A percentile compares a stretch with the other conserved stretches of the same genome.
Evolutionary conservation across 2,888 invertebrate species (phyloP).

Genomic region (Polietes domitor): DNA sequence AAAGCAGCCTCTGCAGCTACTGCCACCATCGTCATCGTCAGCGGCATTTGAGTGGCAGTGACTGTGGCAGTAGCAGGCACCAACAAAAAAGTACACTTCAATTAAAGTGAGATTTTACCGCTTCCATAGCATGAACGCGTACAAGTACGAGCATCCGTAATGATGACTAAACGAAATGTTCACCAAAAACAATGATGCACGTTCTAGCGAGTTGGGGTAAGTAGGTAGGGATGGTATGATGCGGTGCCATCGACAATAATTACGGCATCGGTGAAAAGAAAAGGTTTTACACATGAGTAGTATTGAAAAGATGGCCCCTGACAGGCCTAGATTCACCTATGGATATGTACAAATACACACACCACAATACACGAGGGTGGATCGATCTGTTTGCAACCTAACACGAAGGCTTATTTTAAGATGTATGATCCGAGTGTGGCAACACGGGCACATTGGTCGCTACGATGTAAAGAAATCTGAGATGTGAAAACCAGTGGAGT

Average conservation of each 20-base stretch:
- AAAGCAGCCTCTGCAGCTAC: neutral
- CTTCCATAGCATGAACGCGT: constrained; percentile 31
- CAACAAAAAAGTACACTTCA: constrained; percentile 49
- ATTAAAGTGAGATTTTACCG: constrained; percentile 58
- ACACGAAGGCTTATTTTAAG: too few species aligned
- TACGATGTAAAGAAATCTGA: too few species aligned
- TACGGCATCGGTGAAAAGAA: constrained; percentile 28
- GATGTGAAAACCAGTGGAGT: too few species aligned
- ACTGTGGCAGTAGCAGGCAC: neutral
- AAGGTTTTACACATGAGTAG: constrained; percentile 57
- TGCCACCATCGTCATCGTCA: neutral
- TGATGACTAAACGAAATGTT: constrained; percentile 51
- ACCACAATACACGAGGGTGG: neutral
- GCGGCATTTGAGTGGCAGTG: constrained; percentile 38
- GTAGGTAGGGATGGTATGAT: neutral
- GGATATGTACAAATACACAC: neutral
- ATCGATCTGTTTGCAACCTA: neutral
- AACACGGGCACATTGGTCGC: too few species aligned
- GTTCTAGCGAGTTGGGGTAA: constrained; percentile 21
- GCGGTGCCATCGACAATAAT: constrained; percentile 9
- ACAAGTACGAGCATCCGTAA: constrained; percentile 15
- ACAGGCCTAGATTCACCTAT: constrained; percentile 48
- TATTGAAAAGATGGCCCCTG: constrained; percentile 55
- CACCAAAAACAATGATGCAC: constrained; percentile 35
- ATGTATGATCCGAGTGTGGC: too few species aligned